Evolutionary conservation across 2,113 vertebrate genomes (phyloP).

Genomic region (Syngnathus scovelli): DNA sequence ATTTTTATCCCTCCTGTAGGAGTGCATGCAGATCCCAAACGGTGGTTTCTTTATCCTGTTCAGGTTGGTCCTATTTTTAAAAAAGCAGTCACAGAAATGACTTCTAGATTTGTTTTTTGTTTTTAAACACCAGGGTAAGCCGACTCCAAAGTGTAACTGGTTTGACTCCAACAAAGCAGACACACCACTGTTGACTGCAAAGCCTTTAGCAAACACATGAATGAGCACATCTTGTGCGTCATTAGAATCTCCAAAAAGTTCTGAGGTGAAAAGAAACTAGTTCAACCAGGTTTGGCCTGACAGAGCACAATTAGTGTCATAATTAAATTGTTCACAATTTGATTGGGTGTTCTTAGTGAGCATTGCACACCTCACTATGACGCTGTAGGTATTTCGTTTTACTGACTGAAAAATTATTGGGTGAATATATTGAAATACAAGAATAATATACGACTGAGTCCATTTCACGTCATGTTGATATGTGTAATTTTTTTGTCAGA

Average conservation of each 20-base stretch:
- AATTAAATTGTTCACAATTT: background rate
- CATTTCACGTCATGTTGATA: no score
- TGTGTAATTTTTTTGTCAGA: conserved; percentile 44
- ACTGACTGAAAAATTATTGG: background rate
- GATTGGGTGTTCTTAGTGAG: background rate
- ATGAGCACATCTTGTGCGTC: background rate
- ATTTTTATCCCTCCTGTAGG: conserved; percentile 28
- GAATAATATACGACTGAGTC: no score
- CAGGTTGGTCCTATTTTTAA: conserved; percentile 58
- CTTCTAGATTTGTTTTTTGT: background rate
- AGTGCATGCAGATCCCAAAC: conserved; percentile 51
- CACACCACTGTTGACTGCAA: background rate
- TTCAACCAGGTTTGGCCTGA: background rate
- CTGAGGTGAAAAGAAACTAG: background rate
- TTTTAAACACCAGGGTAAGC: background rate
- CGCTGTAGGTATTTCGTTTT: background rate
- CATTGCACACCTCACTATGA: background rate
- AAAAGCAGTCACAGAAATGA: background rate
- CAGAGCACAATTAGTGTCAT: background rate
- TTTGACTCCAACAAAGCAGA: conserved; percentile 18
- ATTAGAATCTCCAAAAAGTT: background rate
- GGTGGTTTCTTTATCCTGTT: conserved; percentile 71
- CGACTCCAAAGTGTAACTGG: background rate
- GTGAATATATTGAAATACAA: no score
- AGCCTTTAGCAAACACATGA: background rate